Evolutionary conservation across 2,797 vertebrate species (phyloP).

Genomic region (Anguilla pacifica): DNA sequence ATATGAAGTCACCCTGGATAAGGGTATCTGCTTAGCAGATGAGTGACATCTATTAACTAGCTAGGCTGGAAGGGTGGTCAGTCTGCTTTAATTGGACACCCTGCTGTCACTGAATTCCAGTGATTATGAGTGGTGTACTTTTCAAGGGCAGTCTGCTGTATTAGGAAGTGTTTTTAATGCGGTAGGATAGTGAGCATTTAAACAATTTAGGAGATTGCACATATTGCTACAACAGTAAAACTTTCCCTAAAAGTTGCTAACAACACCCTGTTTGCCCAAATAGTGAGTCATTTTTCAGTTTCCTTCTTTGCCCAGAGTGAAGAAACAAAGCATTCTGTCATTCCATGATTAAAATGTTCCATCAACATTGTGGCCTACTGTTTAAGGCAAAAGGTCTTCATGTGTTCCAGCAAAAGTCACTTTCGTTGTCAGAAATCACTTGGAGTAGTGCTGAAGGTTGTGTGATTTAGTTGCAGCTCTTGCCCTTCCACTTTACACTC

Average conservation of each 20-base stretch:
- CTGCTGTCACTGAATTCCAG: not conserved
- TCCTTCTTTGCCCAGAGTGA: not conserved
- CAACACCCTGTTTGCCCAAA: not conserved
- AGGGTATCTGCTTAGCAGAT: not conserved
- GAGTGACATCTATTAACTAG: not conserved
- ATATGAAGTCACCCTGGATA: not conserved
- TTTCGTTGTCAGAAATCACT: not conserved
- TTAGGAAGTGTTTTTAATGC: not conserved
- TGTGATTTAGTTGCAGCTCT: not conserved
- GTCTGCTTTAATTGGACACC: not conserved
- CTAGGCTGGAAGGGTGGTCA: not conserved
- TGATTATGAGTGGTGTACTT: not conserved
- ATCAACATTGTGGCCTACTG: not conserved
- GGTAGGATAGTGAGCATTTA: not conserved
- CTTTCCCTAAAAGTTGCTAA: not conserved
- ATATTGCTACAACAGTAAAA: not conserved
- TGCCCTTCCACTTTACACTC: not conserved
- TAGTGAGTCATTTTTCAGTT: not conserved
- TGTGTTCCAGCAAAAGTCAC: not conserved
- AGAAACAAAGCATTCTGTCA: not conserved
- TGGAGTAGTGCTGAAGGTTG: not conserved
- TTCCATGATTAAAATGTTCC: not conserved
- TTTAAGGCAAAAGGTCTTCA: not conserved
- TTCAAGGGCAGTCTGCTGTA: not conserved
- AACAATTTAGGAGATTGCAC: not conserved